These are phyloP conservation scores for Heterotis niloticus DNA, from an alignment of 2,113 vertebrate species.

Conservation along the genomic window DNA sequence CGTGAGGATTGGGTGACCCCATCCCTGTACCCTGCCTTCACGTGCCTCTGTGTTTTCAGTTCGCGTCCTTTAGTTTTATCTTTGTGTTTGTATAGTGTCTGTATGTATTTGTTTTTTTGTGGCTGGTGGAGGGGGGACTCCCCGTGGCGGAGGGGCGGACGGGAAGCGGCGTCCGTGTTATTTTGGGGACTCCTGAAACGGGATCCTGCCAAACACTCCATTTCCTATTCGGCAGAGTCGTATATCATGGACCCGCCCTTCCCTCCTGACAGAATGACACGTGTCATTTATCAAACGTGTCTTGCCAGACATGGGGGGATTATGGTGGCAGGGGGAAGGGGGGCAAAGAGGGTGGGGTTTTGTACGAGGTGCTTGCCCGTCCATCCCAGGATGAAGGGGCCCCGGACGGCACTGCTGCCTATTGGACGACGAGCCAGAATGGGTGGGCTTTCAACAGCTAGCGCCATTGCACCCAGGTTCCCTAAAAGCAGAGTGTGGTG, in stretches of 20 bases:
- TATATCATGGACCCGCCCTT: constrained; percentile 98
- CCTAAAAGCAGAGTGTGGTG: not conserved
- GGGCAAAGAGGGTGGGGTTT: constrained; percentile 48
- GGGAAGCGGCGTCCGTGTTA: constrained; percentile 70
- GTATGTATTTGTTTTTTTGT: constrained; percentile 23
- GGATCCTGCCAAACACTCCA: constrained; percentile 91
- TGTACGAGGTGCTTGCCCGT: constrained; percentile 49
- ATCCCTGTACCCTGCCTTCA: constrained; percentile 21
- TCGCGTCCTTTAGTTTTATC: constrained; percentile 35
- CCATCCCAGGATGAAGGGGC: constrained; percentile 45
- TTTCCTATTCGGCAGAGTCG: constrained; percentile 89
- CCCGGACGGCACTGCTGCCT: constrained; percentile 43
- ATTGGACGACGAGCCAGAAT: constrained; percentile 29
- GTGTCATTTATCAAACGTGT: constrained; percentile 98
- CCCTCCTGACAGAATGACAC: constrained; percentile 94
- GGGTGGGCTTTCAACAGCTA: constrained; percentile 30
- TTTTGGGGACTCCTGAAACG: constrained; percentile 74
- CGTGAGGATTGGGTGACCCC: constrained; percentile 58
- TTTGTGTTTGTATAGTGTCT: not conserved
- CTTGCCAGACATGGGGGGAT: constrained; percentile 67
- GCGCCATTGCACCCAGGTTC: not conserved
- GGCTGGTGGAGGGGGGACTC: constrained; percentile 14
- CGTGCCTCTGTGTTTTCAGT: constrained; percentile 55
- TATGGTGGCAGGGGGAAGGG: constrained; percentile 31
- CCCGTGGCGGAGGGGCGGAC: constrained; percentile 47